Evolutionary conservation across 37 sponge, comb jelly and placozoan species (phyloP).

Genomic region (Amphimedon queenslandica): DNA sequence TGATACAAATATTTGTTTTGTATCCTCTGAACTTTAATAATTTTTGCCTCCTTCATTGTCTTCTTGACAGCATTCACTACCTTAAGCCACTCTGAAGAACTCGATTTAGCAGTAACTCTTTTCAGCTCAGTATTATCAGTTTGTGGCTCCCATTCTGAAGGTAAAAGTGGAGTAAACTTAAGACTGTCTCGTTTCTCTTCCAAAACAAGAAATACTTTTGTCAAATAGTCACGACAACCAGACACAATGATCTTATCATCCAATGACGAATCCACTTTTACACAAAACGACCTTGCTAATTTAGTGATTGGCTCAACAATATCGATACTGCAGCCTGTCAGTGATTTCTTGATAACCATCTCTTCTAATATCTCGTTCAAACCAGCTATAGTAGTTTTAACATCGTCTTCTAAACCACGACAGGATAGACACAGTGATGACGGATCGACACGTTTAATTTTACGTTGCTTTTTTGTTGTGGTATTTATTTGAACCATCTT

Average conservation of each 20-base stretch:
- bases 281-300: neutral
- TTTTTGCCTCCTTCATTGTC: conserved; percentile 19
- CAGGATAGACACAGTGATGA: too few species aligned
- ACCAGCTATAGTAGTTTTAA: neutral
- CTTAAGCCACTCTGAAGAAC: conserved; percentile 25
- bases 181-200: conserved; percentile 2
- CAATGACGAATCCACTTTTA: neutral
- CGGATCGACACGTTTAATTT: neutral
- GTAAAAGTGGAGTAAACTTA: too few species aligned
- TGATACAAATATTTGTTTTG: conserved; percentile 65
- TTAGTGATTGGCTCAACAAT: neutral
- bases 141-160: conserved; percentile 30
- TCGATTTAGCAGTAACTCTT: neutral
- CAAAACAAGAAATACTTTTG: neutral
- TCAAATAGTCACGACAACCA: neutral
- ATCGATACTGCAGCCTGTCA: neutral
- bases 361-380: neutral
- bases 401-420: neutral
- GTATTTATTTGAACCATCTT: conserved; percentile 8
- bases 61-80: conserved; percentile 1
- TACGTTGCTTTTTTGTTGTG: neutral
- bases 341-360: too few species aligned
- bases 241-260: neutral
- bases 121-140: neutral
- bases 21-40: conserved; percentile 48